phyloP scores from a whole-genome alignment of 2,888 invertebrate species.

The Sesia bembeciformis region DNA sequence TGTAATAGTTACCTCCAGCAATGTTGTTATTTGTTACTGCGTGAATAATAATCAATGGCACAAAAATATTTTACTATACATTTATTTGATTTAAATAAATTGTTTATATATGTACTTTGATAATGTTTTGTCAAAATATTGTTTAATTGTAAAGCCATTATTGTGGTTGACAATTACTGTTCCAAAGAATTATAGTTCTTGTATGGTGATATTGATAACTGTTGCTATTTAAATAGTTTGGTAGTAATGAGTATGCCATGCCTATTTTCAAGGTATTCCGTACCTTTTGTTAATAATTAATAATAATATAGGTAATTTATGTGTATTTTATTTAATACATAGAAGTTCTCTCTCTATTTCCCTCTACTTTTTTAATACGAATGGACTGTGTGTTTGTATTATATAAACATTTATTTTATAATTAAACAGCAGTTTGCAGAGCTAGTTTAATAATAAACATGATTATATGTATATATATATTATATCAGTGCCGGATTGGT shows the following conservation, averaged over 20 bases:
- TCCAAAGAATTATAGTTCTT: slow-evolving; percentile 1
- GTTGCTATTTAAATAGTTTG: slow-evolving; percentile 1
- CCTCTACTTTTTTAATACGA: neutral
- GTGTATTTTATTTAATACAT: neutral
- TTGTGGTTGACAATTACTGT: slow-evolving; percentile 4
- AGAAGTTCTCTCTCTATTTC: neutral
- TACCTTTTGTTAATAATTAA: neutral
- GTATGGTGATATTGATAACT: slow-evolving; percentile 7
- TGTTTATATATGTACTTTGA: neutral
- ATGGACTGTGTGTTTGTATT: slow-evolving; percentile 3
- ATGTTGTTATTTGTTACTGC: neutral
- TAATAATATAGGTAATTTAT: neutral
- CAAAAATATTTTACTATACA: neutral
- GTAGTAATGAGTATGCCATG: neutral
- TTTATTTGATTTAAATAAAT: neutral
- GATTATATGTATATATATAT: too few species aligned
- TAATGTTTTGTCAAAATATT: neutral
- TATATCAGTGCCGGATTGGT: neutral
- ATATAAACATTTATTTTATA: neutral
- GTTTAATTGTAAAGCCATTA: neutral
- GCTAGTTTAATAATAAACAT: too few species aligned
- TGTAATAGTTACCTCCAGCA: neutral
- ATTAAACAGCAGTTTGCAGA: too few species aligned
- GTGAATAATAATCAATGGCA: neutral
- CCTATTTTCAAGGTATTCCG: neutral